phyloP scores from a whole-genome alignment of 92 coral and sea anemone species.

The Phenganax marumi region DNA sequence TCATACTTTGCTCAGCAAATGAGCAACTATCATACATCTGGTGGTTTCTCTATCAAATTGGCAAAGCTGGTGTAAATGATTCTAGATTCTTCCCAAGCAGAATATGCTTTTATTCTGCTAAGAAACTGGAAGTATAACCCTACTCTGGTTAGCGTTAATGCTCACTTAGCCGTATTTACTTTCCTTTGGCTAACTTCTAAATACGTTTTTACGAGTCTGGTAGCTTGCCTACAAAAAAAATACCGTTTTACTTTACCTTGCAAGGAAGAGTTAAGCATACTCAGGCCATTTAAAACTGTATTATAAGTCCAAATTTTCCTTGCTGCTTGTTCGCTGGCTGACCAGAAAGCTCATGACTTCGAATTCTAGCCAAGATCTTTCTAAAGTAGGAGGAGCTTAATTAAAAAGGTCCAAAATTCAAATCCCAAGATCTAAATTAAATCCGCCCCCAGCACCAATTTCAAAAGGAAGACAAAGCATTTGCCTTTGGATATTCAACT shows the following conservation, averaged over 20 bases:
- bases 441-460: not conserved
- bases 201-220: not conserved
- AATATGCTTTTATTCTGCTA: not conserved
- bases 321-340: no score
- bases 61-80: not conserved
- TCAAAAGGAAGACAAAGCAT: not conserved
- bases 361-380: no score
- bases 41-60: not conserved
- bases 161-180: not conserved
- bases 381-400: constrained; percentile 14
- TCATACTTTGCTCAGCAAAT: not conserved
- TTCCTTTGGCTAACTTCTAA: not conserved
- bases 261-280: not conserved
- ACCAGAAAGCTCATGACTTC: no score
- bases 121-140: not conserved
- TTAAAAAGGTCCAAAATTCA: not conserved
- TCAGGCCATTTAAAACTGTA: no score
- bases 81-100: not conserved
- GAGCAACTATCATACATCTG: not conserved
- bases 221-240: not conserved
- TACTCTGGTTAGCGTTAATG: not conserved
- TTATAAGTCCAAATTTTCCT: no score
- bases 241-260: not conserved
- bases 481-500: not conserved
- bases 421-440: not conserved